Base-by-base conservation (phyloP, 2,113 vertebrate genomes). In the Prionailurus viverrinus region DNA sequence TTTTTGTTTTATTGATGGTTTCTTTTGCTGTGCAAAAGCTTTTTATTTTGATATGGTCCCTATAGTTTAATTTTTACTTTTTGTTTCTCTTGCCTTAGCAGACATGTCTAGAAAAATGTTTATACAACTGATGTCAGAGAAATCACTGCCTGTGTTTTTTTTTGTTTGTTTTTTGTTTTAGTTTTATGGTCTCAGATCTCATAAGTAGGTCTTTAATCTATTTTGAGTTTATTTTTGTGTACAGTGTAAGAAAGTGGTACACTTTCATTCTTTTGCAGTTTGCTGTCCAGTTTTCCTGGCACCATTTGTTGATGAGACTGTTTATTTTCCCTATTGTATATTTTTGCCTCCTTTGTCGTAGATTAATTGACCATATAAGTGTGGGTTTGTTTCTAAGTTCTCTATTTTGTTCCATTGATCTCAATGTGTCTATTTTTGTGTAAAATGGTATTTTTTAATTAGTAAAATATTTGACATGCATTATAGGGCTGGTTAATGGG, bases 401-500 rank as follows among this genome's bases (percentile, higher is more conserved):
- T n/a, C 41, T 78, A 45, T 76, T 76, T 27, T 31, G 27, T 78
- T 78, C 27, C 74, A 78, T 78, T 29, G 25, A 78, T 78, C 74
- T 31, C 39, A 39, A 10, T 76, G 9, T 48, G 74, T 31, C 74
- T 78, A 18, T 78, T 48, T 78, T 48, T 78, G 41, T 78, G 41
- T 92, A 61, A 29, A 88, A 10, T 15, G 25, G 29, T 6, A 27
- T 58, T 86, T 87, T 84, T 76, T 4, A 93, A 48, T 87, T 83
- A 74, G 55, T 51, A 97, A 27, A 85, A 19, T 92, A 74, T 92
- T 91, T 93, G 2, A 39, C 65, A 65, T 89, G 45, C 41, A 90
- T 96, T 29, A 41, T 65, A 66, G 21, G n/a, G 61, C 29, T 94
- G 14, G 27, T 78, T 71, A 25, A 51, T 78, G 15, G 8, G 65